Evolutionary conservation across 2,888 invertebrate genomes (phyloP).

Genomic region (Apodemia mormo): DNA sequence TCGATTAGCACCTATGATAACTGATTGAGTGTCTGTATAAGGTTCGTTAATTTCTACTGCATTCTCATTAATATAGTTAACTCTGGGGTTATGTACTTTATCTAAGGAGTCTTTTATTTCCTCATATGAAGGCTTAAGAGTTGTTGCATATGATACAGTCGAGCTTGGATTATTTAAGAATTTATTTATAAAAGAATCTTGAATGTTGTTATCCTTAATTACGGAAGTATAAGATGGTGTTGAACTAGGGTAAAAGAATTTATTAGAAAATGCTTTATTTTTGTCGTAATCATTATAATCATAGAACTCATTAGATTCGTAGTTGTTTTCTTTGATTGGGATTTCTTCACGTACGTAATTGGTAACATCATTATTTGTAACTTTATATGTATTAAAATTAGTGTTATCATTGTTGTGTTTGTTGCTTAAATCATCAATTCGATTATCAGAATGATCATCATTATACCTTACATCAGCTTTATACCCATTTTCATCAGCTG

Average conservation of each 20-base stretch:
- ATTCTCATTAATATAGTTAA: constrained; percentile 26
- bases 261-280: constrained; percentile 50
- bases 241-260: not conserved
- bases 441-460: constrained; percentile 41
- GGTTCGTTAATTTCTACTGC: constrained; percentile 26
- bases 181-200: constrained; percentile 46
- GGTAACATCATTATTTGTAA: constrained; percentile 26
- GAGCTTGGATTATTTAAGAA: constrained; percentile 14
- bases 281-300: constrained; percentile 52
- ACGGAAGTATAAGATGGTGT: not conserved
- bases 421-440: constrained; percentile 29
- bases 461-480: constrained; percentile 85
- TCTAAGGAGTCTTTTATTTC: constrained; percentile 57
- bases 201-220: constrained; percentile 47
- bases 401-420: constrained; percentile 38
- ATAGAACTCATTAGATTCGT: constrained; percentile 57
- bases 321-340: constrained; percentile 40
- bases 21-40: constrained; percentile 33
- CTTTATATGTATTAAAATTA: constrained; percentile 35
- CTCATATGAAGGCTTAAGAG: constrained; percentile 44
- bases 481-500: constrained; percentile 85
- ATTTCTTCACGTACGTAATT: constrained; percentile 29
- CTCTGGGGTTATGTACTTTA: constrained; percentile 40
- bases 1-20: constrained; percentile 44
- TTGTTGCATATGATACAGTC: constrained; percentile 29